Conservation (phyloP, 2,797 vertebrate genomes). For the Lutjanus argentimaculatus region DNA sequence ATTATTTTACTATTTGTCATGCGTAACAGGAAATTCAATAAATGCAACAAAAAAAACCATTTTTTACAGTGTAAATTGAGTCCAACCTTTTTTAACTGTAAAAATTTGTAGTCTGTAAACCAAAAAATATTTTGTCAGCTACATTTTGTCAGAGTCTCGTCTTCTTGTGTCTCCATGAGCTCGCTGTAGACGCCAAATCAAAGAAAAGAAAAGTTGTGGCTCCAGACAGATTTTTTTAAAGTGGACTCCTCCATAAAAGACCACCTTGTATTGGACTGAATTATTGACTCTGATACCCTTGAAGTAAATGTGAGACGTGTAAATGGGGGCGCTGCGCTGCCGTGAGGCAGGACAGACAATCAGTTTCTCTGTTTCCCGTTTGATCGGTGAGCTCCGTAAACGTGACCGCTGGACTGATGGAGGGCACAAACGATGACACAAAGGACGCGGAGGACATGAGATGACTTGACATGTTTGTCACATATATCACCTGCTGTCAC, state of each 20-base stretch:
- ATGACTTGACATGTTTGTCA: not conserved
- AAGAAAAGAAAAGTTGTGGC: too few species aligned
- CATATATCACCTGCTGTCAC: constrained; percentile 1
- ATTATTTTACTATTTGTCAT: too few species aligned
- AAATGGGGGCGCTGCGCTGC: not conserved
- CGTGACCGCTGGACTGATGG: not conserved
- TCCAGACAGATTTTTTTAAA: too few species aligned
- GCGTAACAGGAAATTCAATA: too few species aligned
- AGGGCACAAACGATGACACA: not conserved
- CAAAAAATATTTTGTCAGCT: too few species aligned
- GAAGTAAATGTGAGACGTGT: not conserved
- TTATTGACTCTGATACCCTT: not conserved
- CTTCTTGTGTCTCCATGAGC: too few species aligned
- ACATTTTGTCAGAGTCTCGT: too few species aligned
- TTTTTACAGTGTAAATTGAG: too few species aligned
- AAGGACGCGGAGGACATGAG: not conserved
- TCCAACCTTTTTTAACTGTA: too few species aligned
- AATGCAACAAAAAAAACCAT: too few species aligned
- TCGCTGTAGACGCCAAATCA: too few species aligned
- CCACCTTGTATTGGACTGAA: not conserved
- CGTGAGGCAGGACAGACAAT: not conserved
- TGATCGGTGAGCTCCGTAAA: not conserved
- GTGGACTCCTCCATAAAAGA: not conserved
- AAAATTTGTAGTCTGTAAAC: too few species aligned
- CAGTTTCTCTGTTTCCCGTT: not conserved